Evolutionary conservation across 2,888 invertebrate species (phyloP), one percentile per base, ranked within the genome.

Genomic region (Megalurothrips usitatus): DNA sequence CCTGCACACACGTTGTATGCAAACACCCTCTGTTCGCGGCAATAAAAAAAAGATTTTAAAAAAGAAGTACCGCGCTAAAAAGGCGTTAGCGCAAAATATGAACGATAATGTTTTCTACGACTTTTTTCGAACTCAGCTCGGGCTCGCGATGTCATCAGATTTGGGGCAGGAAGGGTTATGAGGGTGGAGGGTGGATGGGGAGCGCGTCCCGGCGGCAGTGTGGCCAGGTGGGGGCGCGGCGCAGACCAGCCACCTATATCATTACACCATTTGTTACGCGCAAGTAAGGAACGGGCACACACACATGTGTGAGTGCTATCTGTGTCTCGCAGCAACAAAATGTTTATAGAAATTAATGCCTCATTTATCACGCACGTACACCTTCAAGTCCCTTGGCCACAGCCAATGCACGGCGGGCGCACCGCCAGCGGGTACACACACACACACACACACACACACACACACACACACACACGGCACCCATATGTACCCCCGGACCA

Each of bases 281-380:
- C 68, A 26, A 26, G 68, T 75, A 75, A 23, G 68, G 68, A 75
- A 26, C 58, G 68, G 23, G 23, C 26, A 26, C 68, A 75, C 23
- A 68, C 23, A 23, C 23, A 68, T 6, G n/a, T 1, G 58, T 58
- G n/a, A 8, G 17, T n/a, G 58, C 58, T 58, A 11, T 43, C 34
- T 43, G 3, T 43, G 3, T 43, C 34, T 43, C 34, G 34, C 34
- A 43, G 34, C 34, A 43, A 12, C 68, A 75, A 75, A 75, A 75
- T 75, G 68, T 26, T 75, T 75, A 75, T 75, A 75, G 68, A 75
- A 75, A 75, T 75, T 75, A 75, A 75, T 75, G 68, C 68, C 68
- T 75, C 68, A 75, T 75, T 75, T 26, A 75, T 75, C 68, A 75
- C 68, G 26, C 23, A 75, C 23, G 26, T 43, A 43, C 34, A 43